Conservation (phyloP, 37 sponge, comb jelly and placozoan species). For the Bolinopsis microptera region DNA sequence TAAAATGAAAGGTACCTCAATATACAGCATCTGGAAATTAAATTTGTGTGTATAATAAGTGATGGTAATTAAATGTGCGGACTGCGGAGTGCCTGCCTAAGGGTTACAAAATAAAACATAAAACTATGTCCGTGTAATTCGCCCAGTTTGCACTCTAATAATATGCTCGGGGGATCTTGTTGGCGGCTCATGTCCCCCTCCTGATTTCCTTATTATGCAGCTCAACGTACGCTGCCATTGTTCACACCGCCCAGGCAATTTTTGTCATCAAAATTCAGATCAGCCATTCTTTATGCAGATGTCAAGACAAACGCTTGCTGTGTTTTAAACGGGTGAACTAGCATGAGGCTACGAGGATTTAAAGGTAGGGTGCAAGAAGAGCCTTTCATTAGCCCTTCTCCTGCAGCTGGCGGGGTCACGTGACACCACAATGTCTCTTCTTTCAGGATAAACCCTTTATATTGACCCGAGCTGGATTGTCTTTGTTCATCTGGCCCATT, state of each 20-base stretch:
- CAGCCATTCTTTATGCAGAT: not conserved
- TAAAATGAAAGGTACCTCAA: not conserved
- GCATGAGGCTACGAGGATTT: not conserved
- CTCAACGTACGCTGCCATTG: not conserved
- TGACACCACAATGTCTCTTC: not conserved
- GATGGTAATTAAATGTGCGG: not conserved
- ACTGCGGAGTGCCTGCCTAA: not conserved
- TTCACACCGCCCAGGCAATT: not conserved
- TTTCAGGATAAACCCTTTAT: constrained; percentile 12
- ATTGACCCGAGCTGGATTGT: not conserved
- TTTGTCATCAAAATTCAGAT: not conserved
- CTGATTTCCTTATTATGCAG: not conserved
- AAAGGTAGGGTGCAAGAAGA: not conserved
- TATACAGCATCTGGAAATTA: not conserved
- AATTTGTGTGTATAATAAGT: not conserved
- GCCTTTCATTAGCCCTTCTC: not conserved
- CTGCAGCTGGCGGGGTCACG: not conserved
- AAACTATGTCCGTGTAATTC: not conserved
- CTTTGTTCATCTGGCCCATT: not conserved
- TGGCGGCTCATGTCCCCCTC: not conserved
- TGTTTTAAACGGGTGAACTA: not conserved
- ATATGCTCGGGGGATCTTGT: not conserved
- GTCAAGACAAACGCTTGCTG: not conserved
- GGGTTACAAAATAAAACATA: not conserved
- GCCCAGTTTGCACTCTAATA: too few relatives aligned